These are phyloP conservation scores for Lagocephalus sceleratus DNA, from an alignment of 2,797 vertebrate genomes.

Conservation along the genomic window DNA sequence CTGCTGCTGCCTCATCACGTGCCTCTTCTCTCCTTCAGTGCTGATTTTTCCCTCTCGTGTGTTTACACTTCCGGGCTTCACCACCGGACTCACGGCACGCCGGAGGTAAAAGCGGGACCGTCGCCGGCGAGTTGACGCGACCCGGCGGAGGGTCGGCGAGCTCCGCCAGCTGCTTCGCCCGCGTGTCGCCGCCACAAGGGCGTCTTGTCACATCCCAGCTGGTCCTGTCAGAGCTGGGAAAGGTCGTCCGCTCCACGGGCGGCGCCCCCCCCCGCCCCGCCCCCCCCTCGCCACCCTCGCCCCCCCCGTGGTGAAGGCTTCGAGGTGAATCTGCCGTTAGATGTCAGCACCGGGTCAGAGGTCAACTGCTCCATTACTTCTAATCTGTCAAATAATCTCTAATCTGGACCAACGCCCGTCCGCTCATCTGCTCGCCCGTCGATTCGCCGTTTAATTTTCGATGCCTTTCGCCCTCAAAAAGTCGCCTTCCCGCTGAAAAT, in stretches of 20 bases:
- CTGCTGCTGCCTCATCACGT: conserved; percentile 49
- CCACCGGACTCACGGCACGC: too few relatives aligned
- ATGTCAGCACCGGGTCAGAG: too few relatives aligned
- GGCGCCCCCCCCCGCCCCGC: conserved; percentile 55
- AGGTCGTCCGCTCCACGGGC: conserved; percentile 75
- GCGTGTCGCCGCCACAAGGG: conserved; percentile 46
- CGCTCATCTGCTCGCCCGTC: too few relatives aligned
- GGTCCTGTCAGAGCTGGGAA: conserved; percentile 65
- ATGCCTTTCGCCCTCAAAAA: too few relatives aligned
- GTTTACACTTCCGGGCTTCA: not conserved
- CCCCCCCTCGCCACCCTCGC: too few relatives aligned
- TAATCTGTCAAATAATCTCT: too few relatives aligned
- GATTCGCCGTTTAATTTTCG: too few relatives aligned
- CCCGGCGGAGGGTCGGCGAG: conserved; percentile 45
- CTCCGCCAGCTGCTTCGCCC: conserved; percentile 31
- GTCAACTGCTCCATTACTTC: conserved; percentile 47
- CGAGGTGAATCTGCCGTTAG: too few relatives aligned
- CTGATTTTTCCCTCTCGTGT: conserved; percentile 18
- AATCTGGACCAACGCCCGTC: too few relatives aligned
- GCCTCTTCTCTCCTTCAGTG: conserved; percentile 32
- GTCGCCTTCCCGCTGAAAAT: too few relatives aligned
- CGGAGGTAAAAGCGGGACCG: too few relatives aligned
- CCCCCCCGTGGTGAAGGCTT: conserved; percentile 34
- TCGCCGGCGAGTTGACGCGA: too few relatives aligned
- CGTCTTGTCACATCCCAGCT: conserved; percentile 63